Evolutionary conservation across 2,113 vertebrate species (phyloP).

Genomic region (Catagonus wagneri): DNA sequence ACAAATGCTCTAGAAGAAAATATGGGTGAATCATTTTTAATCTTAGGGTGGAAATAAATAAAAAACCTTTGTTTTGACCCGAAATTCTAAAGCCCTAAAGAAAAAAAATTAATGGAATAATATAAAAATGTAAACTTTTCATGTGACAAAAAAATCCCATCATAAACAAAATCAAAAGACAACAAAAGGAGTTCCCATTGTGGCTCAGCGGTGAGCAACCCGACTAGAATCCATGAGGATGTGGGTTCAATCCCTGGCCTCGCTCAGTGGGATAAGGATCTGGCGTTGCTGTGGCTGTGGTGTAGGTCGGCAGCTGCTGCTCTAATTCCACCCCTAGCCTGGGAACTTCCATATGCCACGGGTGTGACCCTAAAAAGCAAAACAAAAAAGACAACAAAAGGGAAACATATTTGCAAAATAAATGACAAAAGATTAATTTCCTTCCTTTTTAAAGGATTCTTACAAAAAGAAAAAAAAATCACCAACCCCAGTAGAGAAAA

Average conservation of each 20-base stretch:
- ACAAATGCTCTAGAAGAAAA: conserved; percentile 60
- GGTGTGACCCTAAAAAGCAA: too few relatives aligned
- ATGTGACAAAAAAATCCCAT: background rate
- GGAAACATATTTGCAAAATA: conserved; percentile 21
- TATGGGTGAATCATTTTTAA: conserved; percentile 45
- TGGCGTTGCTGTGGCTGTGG: too few relatives aligned
- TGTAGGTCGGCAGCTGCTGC: too few relatives aligned
- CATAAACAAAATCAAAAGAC: conserved; percentile 26
- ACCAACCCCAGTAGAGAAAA: conserved; percentile 25
- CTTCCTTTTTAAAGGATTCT: conserved; percentile 38
- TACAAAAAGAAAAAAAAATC: background rate
- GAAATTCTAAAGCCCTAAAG: background rate
- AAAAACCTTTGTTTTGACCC: background rate
- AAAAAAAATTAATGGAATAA: background rate
- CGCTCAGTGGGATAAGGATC: too few relatives aligned
- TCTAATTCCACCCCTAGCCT: too few relatives aligned
- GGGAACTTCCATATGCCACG: too few relatives aligned
- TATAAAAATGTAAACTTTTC: background rate
- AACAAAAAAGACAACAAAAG: background rate
- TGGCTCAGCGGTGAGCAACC: too few relatives aligned
- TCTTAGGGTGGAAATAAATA: background rate
- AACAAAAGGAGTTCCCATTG: background rate
- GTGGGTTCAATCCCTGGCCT: too few relatives aligned
- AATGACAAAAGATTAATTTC: conserved; percentile 25
- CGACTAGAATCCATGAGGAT: too few relatives aligned